Base-by-base conservation (phyloP, 2,888 invertebrate species). In the Calameuta idolon region DNA sequence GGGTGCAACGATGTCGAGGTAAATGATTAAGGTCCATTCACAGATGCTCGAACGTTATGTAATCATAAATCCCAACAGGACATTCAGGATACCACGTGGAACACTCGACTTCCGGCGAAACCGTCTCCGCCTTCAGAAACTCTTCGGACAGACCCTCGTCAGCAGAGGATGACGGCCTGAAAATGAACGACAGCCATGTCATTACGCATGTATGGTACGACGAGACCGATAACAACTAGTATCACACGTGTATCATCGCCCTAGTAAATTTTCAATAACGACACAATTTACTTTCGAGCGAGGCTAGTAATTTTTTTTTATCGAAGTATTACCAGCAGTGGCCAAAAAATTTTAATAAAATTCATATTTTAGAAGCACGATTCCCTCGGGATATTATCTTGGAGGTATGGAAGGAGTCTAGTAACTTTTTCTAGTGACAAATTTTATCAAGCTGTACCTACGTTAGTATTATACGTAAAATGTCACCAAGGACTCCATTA, bases 401-500 rank as follows among this genome's bases (percentile, higher is more conserved):
- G 5, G 23, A 1, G 55, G 9, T 55, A 9, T 9, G 9, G 2
- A 40, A 37, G 5, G 0, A 1, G 23, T 23, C 55, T 55, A 23
- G 55, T 55, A 55, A 55, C 40, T 23, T 55, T 55, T 9, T 55
- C 40, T 55, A 55, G 55, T 55, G 23, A 55, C 23, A 23, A 55
- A 55, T 1, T 9, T 9, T 23, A 9, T 23, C 92, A 85, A 93
- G 93, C 76, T 34, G 40, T 74, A 89, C 89, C 89, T 83, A 90
- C 90, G 87, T 88, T 79, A 92, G 86, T 79, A 90, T 78, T 76
- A 91, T 89, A 77, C 87, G 87, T 79, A 91, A 78, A 37, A 91
- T 76, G 82, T 90, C 89, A 71, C 90, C 91, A 74, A 91, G 80
- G 11, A 91, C 85, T 40, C 90, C 90, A 80, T 90, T 88, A 82